These are phyloP conservation scores for Rhegmatorhina hoffmannsi DNA, from an alignment of 2,113 vertebrate genomes.

Conservation along the genomic window DNA sequence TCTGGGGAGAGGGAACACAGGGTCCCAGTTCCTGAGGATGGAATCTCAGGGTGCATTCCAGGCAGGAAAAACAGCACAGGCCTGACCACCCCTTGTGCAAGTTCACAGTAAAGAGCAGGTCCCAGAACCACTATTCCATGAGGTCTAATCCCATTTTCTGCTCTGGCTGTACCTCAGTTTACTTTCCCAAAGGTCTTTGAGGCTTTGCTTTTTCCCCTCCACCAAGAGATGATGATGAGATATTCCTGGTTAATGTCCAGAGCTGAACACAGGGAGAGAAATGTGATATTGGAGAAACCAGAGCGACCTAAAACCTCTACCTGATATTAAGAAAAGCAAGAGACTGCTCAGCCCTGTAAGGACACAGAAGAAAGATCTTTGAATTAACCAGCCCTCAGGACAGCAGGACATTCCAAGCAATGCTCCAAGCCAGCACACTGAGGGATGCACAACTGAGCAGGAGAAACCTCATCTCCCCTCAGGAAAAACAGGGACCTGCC, in stretches of 20 bases:
- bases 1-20: too few relatives aligned
- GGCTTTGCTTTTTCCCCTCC: neutral
- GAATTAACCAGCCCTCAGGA: neutral
- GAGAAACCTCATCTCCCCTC: neutral
- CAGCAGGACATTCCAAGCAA: fast-evolving
- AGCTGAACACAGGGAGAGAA: neutral
- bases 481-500: neutral
- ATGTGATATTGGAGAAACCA: neutral
- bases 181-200: neutral
- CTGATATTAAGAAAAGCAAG: neutral
- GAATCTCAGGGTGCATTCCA: fast-evolving
- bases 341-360: neutral
- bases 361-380: neutral
- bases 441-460: neutral
- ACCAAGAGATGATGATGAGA: neutral
- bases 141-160: neutral
- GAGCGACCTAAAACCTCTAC: neutral
- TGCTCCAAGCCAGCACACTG: neutral
- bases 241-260: fast-evolving
- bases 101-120: neutral
- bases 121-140: neutral
- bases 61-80: neutral
- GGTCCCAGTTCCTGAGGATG: neutral
- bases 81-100: neutral
- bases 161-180: neutral